Base-by-base conservation (phyloP, 2,113 vertebrate species). In the Callionymus lyra region DNA sequence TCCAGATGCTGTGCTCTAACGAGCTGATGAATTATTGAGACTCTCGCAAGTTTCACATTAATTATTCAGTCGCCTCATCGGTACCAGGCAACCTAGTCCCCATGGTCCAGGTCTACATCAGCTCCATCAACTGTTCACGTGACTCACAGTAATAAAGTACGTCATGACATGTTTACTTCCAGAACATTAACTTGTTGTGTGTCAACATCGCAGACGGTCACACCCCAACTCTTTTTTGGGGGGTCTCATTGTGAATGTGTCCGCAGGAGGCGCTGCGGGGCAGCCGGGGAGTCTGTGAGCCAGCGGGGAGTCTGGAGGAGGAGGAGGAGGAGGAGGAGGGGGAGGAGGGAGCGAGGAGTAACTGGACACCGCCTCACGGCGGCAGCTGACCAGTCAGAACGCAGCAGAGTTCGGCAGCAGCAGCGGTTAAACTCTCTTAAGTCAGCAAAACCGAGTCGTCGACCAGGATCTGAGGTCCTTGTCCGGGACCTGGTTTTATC, bases 201-300 rank as follows among this genome's bases (percentile, higher is more conserved):
- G 21, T 27, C 21, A 27, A 27, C 21, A 27, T 4, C 8, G 4
- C 21, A 8, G 21, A 8, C 21, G 21, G 8, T 8, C 21, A 8
- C 21, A 27, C 21, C 21, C 21, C 21, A 8, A 27, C 21, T 27
- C 21, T 27, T 27, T 27, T 27, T 27, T n/a, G n/a, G n/a, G n/a
- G 21, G 21, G 21, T 8, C 21, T 8, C 21, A 5, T 27, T 27
- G 21, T 27, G 4, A n/a, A n/a, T 27, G 6, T 6, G 15, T 34
- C 70, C 10, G 17, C 1, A 37, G 64, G 56, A 10, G 74, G 58
- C 64, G 67, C 62, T 58, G 50, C n/a, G 1, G 10, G 1, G 38
- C 74, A 64, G 45, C 64, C 51, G 68, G 49, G 62, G 63, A 70
- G 59, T 68, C 77, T 38, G 58, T 43, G 65, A 64, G 71, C 69